Evolutionary conservation across 2,888 invertebrate genomes (phyloP), one percentile per base, ranked within the genome.

Genomic region (Cephus runcator): DNA sequence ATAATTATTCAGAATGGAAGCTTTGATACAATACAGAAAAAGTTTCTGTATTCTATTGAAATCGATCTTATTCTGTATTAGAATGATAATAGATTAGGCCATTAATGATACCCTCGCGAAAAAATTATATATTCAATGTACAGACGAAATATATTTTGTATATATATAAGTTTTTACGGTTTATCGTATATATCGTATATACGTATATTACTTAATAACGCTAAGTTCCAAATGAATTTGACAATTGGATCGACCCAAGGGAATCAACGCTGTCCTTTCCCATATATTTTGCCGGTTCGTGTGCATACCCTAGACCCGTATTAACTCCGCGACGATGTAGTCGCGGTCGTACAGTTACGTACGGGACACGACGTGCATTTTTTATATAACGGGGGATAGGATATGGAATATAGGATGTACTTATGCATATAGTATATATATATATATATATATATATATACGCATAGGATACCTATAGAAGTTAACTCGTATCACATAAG

Each of bases 301-400:
- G 56, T 56, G 56, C 56, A 56, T 56, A 56, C 56, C 56, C 56
- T 23, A 56, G 56, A 56, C 56, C 56, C 56, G 56, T 56, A 56
- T 56, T 56, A 56, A 56, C 56, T 56, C 23, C 23, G 23, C 56
- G 56, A 23, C 56, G 56, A 56, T 23, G 56, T 56, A 56, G 56
- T 23, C 71, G 31, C 71, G 31, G 71, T 71, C 71, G 31, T 77
- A 80, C 80, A 78, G 80, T 80, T 80, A 80, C 78, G 71, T 76
- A 69, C 74, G 36, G 73, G 36, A 80, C 78, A 78, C 56, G 78
- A 15, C 71, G 40, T 78, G 78, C 78, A 78, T 80, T 78, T 80
- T 78, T 76, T 78, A 78, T 76, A 68, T 78, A 73, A 73, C 76
- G 75, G 78, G 69, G 78, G 73, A 77, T 40, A 33, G 73, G 34